Evolutionary conservation across 2,113 vertebrate species (phyloP), one percentile per base, ranked within the genome.

Genomic region (Elanus axillaris): DNA sequence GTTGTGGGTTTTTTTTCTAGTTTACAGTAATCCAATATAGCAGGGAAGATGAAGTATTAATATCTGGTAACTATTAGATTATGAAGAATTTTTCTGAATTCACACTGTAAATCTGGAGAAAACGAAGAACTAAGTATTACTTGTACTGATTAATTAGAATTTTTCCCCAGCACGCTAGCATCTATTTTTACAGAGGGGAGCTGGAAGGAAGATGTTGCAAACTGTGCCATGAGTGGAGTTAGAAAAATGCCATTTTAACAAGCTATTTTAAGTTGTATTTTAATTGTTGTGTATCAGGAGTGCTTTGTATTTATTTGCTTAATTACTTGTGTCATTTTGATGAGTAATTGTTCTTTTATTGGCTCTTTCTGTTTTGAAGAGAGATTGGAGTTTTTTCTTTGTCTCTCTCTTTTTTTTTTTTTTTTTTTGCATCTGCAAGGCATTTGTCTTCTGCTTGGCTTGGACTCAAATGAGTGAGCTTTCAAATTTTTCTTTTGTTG

Each of bases 361-460:
- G 31, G 7, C 22, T 77, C 48, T 73, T 79, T 90, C 26, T 94
- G 64, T 71, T 75, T 26, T 79, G 76, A 38, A 77, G 62, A 76
- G 52, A 56, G 52, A 42, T 18, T 62, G 23, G 45, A 71, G 26
- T 21, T 86, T 90, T 94, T 88, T 22, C 32, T 66, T 95, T 79
- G 47, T 87, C 62, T 92, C n/a, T 82, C 4, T 72, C 88, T 45
- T 73, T 66, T 55, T 42, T 29, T 31, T 72, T 90, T 45, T 73
- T 66, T 55, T 42, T 29, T 31, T 83, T 76, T 80, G 34, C 2
- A 3, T 79, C 74, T 90, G 36, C 50, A 62, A 93, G 67, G 6
- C 66, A 62, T 95, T 87, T 69, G 16, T 95, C 74, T 95, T 63
- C 55, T 88, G 11, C 75, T 90, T 96, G 94, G 90, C 92, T 83